These are phyloP conservation scores for Micropoecilia bifurca DNA, from an alignment of 2,797 vertebrate species.

Conservation along the genomic window DNA sequence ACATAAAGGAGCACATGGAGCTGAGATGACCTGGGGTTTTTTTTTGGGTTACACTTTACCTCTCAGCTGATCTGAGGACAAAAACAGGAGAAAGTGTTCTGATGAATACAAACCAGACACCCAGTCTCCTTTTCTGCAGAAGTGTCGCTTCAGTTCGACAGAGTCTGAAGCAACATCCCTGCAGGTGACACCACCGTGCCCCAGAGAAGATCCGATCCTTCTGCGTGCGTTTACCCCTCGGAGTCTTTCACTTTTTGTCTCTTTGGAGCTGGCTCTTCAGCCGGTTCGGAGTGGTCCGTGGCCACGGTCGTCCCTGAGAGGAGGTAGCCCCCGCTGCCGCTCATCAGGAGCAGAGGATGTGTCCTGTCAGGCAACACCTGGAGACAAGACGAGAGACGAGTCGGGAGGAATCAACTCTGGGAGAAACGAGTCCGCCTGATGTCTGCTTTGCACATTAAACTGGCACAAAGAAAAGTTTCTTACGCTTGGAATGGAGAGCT, in stretches of 20 bases:
- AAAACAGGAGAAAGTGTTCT: conserved; percentile 19
- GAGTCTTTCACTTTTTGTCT: conserved; percentile 85
- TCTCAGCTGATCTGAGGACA: conserved; percentile 46
- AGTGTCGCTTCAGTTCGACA: conserved; percentile 51
- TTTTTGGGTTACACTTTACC: conserved; percentile 14
- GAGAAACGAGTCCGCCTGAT: neutral
- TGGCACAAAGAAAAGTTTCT: neutral
- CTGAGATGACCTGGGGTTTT: conserved; percentile 2
- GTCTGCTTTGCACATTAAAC: neutral
- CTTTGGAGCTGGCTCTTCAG: conserved; percentile 87
- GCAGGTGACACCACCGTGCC: conserved; percentile 22
- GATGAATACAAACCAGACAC: conserved; percentile 61
- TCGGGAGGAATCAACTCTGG: conserved; percentile 43
- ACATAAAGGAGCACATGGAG: conserved; percentile 27
- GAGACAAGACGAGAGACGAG: conserved; percentile 21
- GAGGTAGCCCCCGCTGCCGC: conserved; percentile 92
- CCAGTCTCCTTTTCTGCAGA: conserved; percentile 20
- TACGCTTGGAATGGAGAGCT: neutral
- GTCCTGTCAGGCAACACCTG: conserved; percentile 96
- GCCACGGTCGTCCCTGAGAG: conserved; percentile 91
- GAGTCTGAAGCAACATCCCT: conserved; percentile 22
- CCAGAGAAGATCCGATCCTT: conserved; percentile 9
- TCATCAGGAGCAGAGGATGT: conserved; percentile 94
- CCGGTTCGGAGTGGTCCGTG: conserved; percentile 67
- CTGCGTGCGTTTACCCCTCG: conserved; percentile 50